Conservation (phyloP, 2,888 invertebrate species). For the Drosophila parthenogenetica region DNA sequence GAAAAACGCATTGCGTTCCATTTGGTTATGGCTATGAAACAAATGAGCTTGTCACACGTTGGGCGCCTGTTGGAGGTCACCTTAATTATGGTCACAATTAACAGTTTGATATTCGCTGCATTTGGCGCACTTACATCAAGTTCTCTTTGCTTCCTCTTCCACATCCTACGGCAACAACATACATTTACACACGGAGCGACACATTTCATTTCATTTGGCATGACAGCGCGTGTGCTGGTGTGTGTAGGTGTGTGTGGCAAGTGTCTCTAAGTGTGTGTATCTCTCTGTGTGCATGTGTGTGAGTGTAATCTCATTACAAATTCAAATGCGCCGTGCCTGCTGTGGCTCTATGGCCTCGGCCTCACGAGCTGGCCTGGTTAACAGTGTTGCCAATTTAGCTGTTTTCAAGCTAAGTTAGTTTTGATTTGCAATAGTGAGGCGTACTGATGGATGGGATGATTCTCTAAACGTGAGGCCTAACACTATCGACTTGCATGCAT, state of each 20-base stretch:
- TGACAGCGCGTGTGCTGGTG: conserved; percentile 16
- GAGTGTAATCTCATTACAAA: conserved; percentile 79
- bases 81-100: conserved; percentile 78
- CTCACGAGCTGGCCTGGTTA: conserved; percentile 22
- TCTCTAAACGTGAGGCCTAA: no score
- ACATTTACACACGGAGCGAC: conserved; percentile 31
- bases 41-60: conserved; percentile 41
- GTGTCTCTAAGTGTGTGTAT: not conserved
- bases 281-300: conserved; percentile 14
- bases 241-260: not conserved
- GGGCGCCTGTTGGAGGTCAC: conserved; percentile 60
- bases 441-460: no score
- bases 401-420: no score
- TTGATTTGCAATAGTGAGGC: no score
- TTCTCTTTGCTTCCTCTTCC: not conserved
- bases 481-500: no score
- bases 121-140: conserved; percentile 48
- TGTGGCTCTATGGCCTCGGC: conserved; percentile 26
- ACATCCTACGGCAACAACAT: not conserved
- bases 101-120: conserved; percentile 64
- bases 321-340: conserved; percentile 69
- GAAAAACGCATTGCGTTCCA: not conserved
- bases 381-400: no score
- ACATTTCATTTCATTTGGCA: conserved; percentile 65
- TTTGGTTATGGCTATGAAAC: conserved; percentile 9